These are phyloP conservation scores for Epinephelus moara DNA, from an alignment of 2,113 vertebrate species.

Conservation along the genomic window DNA sequence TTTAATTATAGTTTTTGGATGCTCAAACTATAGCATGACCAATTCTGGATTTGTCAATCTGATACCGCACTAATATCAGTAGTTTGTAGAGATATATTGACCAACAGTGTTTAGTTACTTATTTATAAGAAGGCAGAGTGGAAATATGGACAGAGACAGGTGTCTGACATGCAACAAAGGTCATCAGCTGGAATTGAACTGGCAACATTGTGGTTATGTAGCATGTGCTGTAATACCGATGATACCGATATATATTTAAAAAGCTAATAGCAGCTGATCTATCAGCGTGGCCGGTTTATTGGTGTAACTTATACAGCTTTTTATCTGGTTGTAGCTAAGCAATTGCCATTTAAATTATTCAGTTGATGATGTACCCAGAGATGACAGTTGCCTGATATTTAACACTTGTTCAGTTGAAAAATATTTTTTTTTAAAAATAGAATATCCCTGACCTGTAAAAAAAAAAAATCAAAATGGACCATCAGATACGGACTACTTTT, in stretches of 20 bases:
- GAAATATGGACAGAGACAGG: no score
- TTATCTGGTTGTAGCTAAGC: neutral
- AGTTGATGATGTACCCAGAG: neutral
- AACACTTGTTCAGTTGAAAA: neutral
- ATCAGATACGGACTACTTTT: neutral
- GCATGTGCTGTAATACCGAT: no score
- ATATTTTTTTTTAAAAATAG: neutral
- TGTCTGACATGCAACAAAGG: no score
- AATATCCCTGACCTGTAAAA: no score
- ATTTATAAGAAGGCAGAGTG: no score
- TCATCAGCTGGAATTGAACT: no score
- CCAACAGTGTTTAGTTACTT: no score
- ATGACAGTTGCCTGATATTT: conserved; percentile 10
- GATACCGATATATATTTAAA: neutral
- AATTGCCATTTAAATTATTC: conserved; percentile 6
- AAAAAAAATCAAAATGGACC: no score
- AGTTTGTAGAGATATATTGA: neutral
- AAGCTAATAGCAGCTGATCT: neutral
- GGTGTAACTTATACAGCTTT: neutral
- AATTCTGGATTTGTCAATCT: neutral
- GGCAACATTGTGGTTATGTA: no score
- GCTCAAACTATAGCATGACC: neutral
- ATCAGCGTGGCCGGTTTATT: neutral
- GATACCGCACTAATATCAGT: neutral
- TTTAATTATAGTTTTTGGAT: neutral